Conservation (phyloP, 2,113 vertebrate genomes). For the Campylomormyrus numenius region DNA sequence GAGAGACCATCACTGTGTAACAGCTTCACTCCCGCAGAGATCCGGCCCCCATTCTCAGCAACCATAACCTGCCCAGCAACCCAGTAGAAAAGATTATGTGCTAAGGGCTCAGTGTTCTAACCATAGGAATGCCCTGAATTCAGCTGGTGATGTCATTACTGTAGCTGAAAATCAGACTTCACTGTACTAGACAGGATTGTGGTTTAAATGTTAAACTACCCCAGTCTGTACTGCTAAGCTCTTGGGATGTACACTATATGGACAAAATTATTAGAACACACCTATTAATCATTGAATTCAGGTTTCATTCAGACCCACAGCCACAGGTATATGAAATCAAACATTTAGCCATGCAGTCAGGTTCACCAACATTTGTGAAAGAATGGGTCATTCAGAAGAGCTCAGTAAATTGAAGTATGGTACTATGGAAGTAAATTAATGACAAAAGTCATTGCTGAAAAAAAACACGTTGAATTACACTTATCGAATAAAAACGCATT, state of each 20-base stretch:
- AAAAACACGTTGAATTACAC: no score
- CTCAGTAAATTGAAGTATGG: neutral
- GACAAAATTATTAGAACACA: no score
- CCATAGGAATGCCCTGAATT: neutral
- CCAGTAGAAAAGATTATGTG: neutral
- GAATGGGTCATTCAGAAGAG: neutral
- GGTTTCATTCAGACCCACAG: no score
- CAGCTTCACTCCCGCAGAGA: neutral
- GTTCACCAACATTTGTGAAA: neutral
- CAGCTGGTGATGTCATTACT: neutral
- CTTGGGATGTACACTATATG: no score
- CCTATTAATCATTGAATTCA: no score
- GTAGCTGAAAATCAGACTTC: neutral
- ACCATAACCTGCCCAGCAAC: neutral
- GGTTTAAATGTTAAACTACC: no score
- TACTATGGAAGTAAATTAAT: neutral
- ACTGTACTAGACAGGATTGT: no score
- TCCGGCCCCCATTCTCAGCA: neutral
- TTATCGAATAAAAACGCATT: no score
- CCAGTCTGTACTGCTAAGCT: no score
- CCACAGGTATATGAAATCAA: no score
- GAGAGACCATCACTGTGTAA: neutral
- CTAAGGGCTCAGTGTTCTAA: neutral
- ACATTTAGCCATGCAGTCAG: no score
- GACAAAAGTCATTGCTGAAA: no score